Evolutionary conservation across 2,888 invertebrate genomes (phyloP).

Genomic region (Alcis repandata): DNA sequence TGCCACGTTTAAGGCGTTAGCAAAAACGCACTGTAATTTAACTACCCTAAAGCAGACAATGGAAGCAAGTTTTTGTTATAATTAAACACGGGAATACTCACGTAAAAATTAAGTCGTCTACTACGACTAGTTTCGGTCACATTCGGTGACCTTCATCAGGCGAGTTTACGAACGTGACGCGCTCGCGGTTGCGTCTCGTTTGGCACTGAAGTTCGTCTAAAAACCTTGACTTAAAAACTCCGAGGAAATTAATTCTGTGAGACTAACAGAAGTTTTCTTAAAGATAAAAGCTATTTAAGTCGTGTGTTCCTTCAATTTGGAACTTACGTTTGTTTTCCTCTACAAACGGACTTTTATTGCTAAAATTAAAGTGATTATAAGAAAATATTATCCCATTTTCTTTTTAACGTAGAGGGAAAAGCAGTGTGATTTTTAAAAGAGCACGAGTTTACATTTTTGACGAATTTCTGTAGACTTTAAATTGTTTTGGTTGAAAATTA

Average conservation of each 20-base stretch:
- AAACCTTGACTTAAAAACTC: background rate
- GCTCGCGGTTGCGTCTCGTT: too few relatives aligned
- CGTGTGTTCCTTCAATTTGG: slow-evolving; percentile 16
- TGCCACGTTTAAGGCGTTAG: too few relatives aligned
- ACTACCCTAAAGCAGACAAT: background rate
- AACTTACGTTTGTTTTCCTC: slow-evolving; percentile 15
- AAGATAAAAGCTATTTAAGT: slow-evolving; percentile 22
- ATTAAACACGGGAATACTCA: too few relatives aligned
- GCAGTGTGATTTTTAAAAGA: background rate
- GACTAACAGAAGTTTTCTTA: slow-evolving; percentile 4
- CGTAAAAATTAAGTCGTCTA: too few relatives aligned
- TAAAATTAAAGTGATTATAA: slow-evolving; percentile 19
- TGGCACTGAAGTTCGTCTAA: too few relatives aligned
- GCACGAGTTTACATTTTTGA: too few relatives aligned
- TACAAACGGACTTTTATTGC: slow-evolving; percentile 14
- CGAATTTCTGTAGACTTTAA: too few relatives aligned
- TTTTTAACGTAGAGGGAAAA: background rate
- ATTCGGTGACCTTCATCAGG: too few relatives aligned
- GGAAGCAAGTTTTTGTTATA: too few relatives aligned
- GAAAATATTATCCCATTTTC: slow-evolving; percentile 10
- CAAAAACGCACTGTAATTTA: background rate
- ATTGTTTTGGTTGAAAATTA: too few relatives aligned
- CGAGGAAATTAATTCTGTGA: slow-evolving; percentile 1
- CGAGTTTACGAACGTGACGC: too few relatives aligned
- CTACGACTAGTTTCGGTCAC: too few relatives aligned